Conservation (phyloP, 2,797 vertebrate genomes). For the Sebastes hopkinsi region DNA sequence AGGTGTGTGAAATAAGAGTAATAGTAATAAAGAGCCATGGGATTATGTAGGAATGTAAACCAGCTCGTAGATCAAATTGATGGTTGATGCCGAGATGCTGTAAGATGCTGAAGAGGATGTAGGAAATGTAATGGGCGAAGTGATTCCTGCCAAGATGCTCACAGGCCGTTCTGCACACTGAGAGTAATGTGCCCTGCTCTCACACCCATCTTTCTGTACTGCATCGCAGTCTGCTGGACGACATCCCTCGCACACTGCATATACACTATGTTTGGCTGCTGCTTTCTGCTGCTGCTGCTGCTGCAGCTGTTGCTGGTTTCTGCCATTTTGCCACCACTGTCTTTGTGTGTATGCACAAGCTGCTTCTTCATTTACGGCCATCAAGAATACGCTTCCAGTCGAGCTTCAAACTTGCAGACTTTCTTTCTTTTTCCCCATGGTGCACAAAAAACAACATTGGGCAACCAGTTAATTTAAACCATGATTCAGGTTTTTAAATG, state of each 20-base stretch:
- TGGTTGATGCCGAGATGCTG: slow-evolving; percentile 7
- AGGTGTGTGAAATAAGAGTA: slow-evolving; percentile 32
- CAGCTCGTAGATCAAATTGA: slow-evolving; percentile 42
- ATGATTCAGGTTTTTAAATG: background rate
- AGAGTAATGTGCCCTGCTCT: slow-evolving; percentile 50
- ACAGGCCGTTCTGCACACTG: slow-evolving; percentile 61
- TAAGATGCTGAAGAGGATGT: slow-evolving; percentile 56
- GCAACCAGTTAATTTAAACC: background rate
- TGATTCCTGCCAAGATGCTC: slow-evolving; percentile 56
- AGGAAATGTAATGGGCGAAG: slow-evolving; percentile 51
- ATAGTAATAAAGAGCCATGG: slow-evolving; percentile 35
- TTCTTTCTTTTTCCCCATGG: background rate
- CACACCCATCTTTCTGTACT: slow-evolving; percentile 53
- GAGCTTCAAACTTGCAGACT: background rate
- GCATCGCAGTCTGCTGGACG: slow-evolving; percentile 64
- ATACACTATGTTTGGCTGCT: slow-evolving; percentile 37
- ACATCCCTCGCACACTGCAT: slow-evolving; percentile 52
- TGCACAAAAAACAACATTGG: background rate
- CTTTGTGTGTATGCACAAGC: slow-evolving; percentile 3
- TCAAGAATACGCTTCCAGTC: background rate
- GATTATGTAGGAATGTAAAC: slow-evolving; percentile 36
- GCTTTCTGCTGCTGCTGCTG: slow-evolving; percentile 9
- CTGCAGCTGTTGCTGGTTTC: slow-evolving; percentile 44
- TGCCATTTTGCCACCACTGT: slow-evolving; percentile 28
- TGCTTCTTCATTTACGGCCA: background rate